phyloP scores from a whole-genome alignment of 2,888 invertebrate species.

The Drosophila meridiana region DNA sequence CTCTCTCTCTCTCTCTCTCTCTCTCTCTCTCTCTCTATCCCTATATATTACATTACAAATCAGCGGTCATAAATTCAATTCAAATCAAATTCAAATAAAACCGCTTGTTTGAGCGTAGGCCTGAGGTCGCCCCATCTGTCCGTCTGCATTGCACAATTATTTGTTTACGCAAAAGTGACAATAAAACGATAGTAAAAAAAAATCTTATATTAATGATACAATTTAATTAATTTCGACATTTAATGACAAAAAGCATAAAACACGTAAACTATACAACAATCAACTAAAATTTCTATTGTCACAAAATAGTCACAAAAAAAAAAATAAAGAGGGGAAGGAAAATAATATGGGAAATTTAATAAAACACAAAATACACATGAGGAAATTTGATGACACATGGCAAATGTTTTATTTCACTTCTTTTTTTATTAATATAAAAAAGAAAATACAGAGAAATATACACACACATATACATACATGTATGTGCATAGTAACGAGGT shows the following conservation, averaged over 20 bases:
- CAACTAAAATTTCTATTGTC: conserved; percentile 21
- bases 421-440: conserved; percentile 7
- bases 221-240: conserved; percentile 69
- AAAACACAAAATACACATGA: conserved; percentile 1
- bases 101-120: conserved; percentile 8
- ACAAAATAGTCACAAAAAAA: not conserved
- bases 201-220: conserved; percentile 54
- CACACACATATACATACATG: not conserved
- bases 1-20: not conserved
- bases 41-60: conserved; percentile 20
- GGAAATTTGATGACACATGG: not conserved
- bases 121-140: not conserved
- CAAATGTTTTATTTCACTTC: conserved; percentile 5
- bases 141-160: conserved; percentile 31
- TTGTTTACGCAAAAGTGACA: conserved; percentile 54
- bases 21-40: not conserved
- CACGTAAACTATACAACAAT: conserved; percentile 12
- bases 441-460: not conserved
- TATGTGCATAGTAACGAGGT: not conserved
- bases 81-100: conserved; percentile 58
- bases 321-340: not conserved
- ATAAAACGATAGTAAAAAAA: conserved; percentile 47
- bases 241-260: conserved; percentile 29
- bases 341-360: not conserved
- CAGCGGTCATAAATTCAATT: conserved; percentile 55